These are phyloP conservation scores for Cynodonichthys magdalenae DNA, from an alignment of 2,797 vertebrate genomes.

Conservation along the genomic window DNA sequence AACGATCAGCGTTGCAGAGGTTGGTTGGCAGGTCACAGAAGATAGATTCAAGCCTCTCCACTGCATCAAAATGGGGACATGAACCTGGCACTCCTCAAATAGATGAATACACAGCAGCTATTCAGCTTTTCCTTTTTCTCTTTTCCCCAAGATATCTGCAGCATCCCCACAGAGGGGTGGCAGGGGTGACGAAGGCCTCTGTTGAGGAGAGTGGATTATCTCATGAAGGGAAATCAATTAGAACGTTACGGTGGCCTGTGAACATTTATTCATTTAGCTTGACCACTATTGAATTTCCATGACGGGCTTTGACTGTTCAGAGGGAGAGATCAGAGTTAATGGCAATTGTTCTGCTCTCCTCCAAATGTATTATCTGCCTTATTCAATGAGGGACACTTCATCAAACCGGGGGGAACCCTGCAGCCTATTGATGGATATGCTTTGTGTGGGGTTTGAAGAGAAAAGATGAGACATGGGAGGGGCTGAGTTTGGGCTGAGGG, in stretches of 20 bases:
- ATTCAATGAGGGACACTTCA: conserved; percentile 99
- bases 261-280: conserved; percentile 99
- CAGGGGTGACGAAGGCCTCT: conserved; percentile 84
- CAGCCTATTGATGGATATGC: conserved; percentile 97
- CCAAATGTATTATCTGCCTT: conserved; percentile 99
- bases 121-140: conserved; percentile 74
- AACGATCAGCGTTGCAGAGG: conserved; percentile 86
- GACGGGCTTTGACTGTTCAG: conserved; percentile 94
- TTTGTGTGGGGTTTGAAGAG: conserved; percentile 91
- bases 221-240: conserved; percentile 99
- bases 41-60: conserved; percentile 83
- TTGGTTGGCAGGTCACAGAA: conserved; percentile 79
- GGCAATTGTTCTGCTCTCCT: conserved; percentile 96
- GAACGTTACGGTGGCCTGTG: conserved; percentile 95
- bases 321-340: conserved; percentile 95
- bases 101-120: conserved; percentile 87
- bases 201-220: conserved; percentile 94
- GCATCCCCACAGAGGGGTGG: conserved; percentile 83
- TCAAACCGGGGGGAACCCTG: conserved; percentile 96
- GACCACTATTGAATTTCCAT: conserved; percentile 99
- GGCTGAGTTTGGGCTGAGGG: conserved; percentile 68
- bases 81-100: conserved; percentile 82
- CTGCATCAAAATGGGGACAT: conserved; percentile 76
- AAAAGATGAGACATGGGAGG: conserved; percentile 65
- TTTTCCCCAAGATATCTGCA: conserved; percentile 64